Percentiles rank a stretch among this genome's conserved stretches.
Conservation (phyloP, 2,113 vertebrate genomes). For the Pelecanoides urinatrix region DNA sequence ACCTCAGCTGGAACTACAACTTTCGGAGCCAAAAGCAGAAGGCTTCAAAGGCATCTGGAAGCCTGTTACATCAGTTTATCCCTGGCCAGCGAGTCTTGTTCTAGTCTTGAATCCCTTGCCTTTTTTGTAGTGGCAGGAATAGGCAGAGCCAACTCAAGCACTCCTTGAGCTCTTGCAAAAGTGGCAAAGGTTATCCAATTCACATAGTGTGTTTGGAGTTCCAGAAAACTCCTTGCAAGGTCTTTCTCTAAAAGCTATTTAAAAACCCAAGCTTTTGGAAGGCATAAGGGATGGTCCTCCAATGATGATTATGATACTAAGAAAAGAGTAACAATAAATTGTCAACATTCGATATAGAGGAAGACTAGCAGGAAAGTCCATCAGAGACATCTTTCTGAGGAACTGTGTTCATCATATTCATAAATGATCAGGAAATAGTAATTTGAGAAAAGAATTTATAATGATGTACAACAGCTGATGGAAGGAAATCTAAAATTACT, state of each 20-base stretch:
- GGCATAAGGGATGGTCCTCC: neutral
- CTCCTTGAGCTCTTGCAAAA: neutral
- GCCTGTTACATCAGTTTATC: neutral
- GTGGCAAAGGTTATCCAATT: neutral
- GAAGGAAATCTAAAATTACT: neutral
- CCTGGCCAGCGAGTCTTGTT: rapidly evolving
- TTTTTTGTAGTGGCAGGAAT: neutral
- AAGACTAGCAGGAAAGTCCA: neutral
- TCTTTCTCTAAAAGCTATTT: neutral
- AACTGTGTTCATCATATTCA: rapidly evolving
- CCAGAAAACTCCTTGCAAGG: neutral
- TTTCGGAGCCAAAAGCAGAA: neutral
- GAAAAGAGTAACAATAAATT: neutral
- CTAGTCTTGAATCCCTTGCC: neutral
- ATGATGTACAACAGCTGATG: neutral
- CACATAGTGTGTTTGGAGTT: neutral
- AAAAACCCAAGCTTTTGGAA: neutral
- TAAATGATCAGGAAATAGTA: neutral
- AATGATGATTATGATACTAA: neutral
- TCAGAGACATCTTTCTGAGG: neutral
- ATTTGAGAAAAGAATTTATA: neutral
- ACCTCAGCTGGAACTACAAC: neutral
- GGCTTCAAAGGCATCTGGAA: neutral
- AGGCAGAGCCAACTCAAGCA: neutral
- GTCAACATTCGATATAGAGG: neutral